Conservation (phyloP, 2,113 vertebrate genomes). For the Mesoclemmys tuberculata region DNA sequence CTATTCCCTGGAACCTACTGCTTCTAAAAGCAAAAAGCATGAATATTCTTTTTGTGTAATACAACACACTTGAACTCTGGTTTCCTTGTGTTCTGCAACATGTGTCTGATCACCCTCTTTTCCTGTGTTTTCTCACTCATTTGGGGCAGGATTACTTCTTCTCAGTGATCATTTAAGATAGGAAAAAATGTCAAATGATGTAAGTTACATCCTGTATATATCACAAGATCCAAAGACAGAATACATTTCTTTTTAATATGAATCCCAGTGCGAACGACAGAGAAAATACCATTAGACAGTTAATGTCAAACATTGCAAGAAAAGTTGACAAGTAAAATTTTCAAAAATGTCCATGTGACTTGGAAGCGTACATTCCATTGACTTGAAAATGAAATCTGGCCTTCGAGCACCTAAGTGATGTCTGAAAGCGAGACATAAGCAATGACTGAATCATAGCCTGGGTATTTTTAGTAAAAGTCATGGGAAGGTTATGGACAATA, state of each 20-base stretch:
- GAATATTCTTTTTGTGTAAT: not conserved
- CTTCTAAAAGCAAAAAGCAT: too few relatives aligned
- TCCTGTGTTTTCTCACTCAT: not conserved
- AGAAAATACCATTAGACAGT: constrained; percentile 33
- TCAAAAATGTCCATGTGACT: constrained; percentile 25
- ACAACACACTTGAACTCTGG: constrained; percentile 26
- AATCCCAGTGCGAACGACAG: constrained; percentile 20
- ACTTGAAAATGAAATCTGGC: constrained; percentile 1
- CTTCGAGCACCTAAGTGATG: not conserved
- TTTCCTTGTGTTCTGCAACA: constrained; percentile 49
- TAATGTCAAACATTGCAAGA: not conserved
- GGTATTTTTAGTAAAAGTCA: too few relatives aligned
- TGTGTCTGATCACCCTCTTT: constrained; percentile 28
- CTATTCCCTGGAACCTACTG: not conserved
- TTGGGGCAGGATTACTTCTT: not conserved
- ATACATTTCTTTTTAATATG: constrained; percentile 3
- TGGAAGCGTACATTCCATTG: constrained; percentile 27
- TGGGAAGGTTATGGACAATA: too few relatives aligned
- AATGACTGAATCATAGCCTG: too few relatives aligned
- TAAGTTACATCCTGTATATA: not conserved
- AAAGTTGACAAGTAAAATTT: not conserved
- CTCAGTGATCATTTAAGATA: not conserved
- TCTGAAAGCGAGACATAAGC: not conserved
- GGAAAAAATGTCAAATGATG: not conserved
- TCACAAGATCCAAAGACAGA: constrained; percentile 3